Conservation (phyloP, 2,797 vertebrate genomes). For the Gila robusta region DNA sequence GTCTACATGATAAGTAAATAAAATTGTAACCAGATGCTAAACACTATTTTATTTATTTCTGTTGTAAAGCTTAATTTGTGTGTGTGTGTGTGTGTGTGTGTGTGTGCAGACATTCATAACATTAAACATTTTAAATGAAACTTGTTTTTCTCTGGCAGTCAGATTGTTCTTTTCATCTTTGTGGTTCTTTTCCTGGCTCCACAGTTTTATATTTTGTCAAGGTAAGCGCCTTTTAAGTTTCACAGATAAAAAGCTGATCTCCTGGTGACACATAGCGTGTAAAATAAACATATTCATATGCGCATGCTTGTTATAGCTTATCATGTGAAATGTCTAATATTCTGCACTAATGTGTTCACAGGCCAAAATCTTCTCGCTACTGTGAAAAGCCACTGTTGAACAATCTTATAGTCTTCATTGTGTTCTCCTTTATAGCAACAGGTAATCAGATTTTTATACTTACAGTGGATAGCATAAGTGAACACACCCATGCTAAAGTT, state of each 20-base stretch:
- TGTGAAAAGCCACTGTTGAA: slow-evolving; percentile 84
- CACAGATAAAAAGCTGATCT: neutral
- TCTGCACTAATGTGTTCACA: slow-evolving; percentile 59
- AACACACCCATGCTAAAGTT: too few relatives aligned
- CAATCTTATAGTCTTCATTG: slow-evolving; percentile 80
- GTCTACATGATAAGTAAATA: too few relatives aligned
- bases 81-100: neutral
- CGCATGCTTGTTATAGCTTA: neutral
- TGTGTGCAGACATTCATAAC: neutral
- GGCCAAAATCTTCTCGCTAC: slow-evolving; percentile 83
- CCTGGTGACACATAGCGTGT: neutral
- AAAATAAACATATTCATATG: slow-evolving; percentile 34
- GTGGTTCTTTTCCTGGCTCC: slow-evolving; percentile 72
- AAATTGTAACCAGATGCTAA: too few relatives aligned
- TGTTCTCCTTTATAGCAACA: slow-evolving; percentile 80
- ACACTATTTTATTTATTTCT: too few relatives aligned
- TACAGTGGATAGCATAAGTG: neutral
- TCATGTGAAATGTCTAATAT: slow-evolving; percentile 19
- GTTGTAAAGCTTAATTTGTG: too few relatives aligned
- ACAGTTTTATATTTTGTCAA: slow-evolving; percentile 79
- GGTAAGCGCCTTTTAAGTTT: slow-evolving; percentile 63
- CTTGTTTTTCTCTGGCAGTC: slow-evolving; percentile 68
- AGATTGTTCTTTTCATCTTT: slow-evolving; percentile 77
- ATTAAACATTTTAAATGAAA: neutral
- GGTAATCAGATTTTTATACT: slow-evolving; percentile 68